Percentiles rank a stretch among this genome's conserved stretches.
phyloP scores from a whole-genome alignment of 1,140 invertebrate species.

The Trachymyrmex cornetzi region DNA sequence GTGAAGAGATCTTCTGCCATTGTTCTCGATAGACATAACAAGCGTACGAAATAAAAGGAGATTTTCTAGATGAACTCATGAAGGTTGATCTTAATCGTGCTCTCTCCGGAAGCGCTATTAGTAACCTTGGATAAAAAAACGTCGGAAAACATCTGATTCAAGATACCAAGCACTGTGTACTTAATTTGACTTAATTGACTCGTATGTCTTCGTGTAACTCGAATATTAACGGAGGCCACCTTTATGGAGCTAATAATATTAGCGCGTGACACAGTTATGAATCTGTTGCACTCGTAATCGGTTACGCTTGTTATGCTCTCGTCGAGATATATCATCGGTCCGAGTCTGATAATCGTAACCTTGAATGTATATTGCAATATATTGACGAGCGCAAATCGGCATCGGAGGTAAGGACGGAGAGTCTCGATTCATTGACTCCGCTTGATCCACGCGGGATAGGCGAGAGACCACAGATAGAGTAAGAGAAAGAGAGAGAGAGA shows the following conservation, averaged over 20 bases:
- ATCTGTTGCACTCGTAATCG: conserved; percentile 63
- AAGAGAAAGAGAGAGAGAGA: too few relatives aligned
- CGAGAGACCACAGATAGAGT: conserved; percentile 34
- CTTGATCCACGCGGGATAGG: not conserved
- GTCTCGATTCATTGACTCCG: conserved; percentile 22
- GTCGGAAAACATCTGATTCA: conserved; percentile 33
- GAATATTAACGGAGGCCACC: conserved; percentile 55
- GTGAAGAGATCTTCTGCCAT: too few relatives aligned
- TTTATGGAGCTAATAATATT: conserved; percentile 70
- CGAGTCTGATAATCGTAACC: conserved; percentile 73
- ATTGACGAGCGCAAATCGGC: conserved; percentile 60
- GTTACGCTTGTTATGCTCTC: conserved; percentile 72
- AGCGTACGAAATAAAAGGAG: too few relatives aligned
- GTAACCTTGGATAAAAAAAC: conserved; percentile 77
- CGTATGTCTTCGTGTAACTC: conserved; percentile 43
- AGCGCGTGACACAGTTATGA: conserved; percentile 59
- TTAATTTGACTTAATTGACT: conserved; percentile 79
- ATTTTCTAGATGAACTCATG: not conserved
- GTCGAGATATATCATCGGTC: conserved; percentile 51
- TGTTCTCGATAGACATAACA: too few relatives aligned
- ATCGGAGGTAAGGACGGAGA: conserved; percentile 61
- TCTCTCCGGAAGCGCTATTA: conserved; percentile 24
- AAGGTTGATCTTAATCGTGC: not conserved
- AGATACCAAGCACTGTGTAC: conserved; percentile 68
- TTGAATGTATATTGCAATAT: conserved; percentile 59